phyloP scores from a whole-genome alignment of 2,888 invertebrate species.

The Metallyticus violacea region DNA sequence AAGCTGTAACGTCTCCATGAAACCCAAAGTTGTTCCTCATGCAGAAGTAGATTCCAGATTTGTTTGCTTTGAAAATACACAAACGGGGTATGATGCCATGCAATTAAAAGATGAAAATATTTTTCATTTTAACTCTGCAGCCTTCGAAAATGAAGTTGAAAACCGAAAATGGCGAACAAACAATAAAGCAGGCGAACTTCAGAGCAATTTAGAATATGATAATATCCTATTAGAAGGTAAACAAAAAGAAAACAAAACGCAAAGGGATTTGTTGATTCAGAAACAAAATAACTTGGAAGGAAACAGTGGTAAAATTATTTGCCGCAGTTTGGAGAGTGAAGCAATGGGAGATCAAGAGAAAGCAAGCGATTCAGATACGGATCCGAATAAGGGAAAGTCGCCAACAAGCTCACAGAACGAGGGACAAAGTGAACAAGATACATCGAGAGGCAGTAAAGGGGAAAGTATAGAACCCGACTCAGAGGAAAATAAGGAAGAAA shows the following conservation, averaged over 20 bases:
- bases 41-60: not conserved
- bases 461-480: too few relatives aligned
- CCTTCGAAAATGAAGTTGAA: too few relatives aligned
- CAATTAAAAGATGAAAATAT: not conserved
- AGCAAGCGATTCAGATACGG: not conserved
- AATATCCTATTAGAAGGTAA: not conserved
- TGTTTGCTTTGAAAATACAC: not conserved
- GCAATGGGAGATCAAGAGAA: not conserved
- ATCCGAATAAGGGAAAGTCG: too few relatives aligned
- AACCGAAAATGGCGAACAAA: not conserved
- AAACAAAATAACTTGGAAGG: too few relatives aligned
- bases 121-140: too few relatives aligned
- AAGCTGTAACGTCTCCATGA: not conserved
- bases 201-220: too few relatives aligned
- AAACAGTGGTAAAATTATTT: not conserved
- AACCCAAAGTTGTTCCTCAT: too few relatives aligned
- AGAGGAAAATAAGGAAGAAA: not conserved
- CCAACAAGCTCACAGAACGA: not conserved
- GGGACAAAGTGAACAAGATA: not conserved
- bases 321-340: too few relatives aligned
- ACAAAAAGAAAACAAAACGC: too few relatives aligned
- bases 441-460: accelerated
- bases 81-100: not conserved
- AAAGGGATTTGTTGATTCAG: too few relatives aligned
- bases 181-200: not conserved